Conservation (phyloP, 2,113 vertebrate genomes). For the Pungitius pungitius region DNA sequence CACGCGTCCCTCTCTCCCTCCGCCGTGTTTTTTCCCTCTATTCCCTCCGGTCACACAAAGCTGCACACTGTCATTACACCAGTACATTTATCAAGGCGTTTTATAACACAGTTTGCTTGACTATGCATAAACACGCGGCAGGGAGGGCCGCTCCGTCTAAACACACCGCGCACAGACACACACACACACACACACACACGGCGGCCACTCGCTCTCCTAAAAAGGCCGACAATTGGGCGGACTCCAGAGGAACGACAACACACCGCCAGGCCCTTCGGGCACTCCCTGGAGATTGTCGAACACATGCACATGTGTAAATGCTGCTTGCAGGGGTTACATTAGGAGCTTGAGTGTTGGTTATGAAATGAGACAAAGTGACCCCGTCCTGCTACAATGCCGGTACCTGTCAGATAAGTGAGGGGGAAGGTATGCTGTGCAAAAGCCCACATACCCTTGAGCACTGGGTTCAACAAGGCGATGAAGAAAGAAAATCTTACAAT, state of each 20-base stretch:
- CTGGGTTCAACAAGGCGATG: conserved; percentile 14
- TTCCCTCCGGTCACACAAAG: conserved; percentile 22
- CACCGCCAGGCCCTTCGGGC: conserved; percentile 39
- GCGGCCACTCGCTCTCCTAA: conserved; percentile 60
- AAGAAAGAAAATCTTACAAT: conserved; percentile 5
- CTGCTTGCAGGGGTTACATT: not conserved
- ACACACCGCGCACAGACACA: conserved; percentile 54
- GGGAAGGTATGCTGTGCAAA: not conserved
- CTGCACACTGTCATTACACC: conserved; percentile 2
- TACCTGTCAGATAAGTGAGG: conserved; percentile 11
- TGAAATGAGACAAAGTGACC: conserved; percentile 52
- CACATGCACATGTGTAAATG: conserved; percentile 24
- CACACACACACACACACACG: no score
- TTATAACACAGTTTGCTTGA: conserved; percentile 54
- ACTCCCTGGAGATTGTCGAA: conserved; percentile 46
- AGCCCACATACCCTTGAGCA: not conserved
- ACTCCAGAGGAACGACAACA: conserved; percentile 49
- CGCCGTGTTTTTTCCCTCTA: not conserved
- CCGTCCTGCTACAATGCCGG: not conserved
- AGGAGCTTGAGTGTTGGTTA: conserved; percentile 9
- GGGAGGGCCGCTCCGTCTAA: conserved; percentile 61
- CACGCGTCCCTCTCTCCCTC: not conserved
- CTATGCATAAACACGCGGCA: conserved; percentile 67
- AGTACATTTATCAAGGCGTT: conserved; percentile 58
- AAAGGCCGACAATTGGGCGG: conserved; percentile 66